Percentiles rank a stretch among this genome's conserved stretches.
These are phyloP conservation scores for Gymnocypris eckloni DNA, from an alignment of 2,797 vertebrate species.

Conservation along the genomic window DNA sequence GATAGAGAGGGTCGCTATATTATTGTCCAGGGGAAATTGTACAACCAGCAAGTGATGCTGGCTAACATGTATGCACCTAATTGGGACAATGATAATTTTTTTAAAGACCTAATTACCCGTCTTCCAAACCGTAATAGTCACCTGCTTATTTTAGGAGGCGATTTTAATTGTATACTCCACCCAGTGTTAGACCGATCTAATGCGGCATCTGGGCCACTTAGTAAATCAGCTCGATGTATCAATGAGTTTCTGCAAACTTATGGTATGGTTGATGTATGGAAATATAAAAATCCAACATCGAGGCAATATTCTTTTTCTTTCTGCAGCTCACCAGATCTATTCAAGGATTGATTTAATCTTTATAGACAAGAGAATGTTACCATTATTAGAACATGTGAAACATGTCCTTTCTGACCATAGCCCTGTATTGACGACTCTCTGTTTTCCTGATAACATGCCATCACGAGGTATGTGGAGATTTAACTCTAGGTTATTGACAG, in stretches of 20 bases:
- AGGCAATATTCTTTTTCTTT: background rate
- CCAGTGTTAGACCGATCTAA: too few relatives aligned
- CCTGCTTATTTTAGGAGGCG: too few relatives aligned
- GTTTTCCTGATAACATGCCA: background rate
- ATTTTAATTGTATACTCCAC: too few relatives aligned
- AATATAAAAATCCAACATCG: slow-evolving; percentile 22
- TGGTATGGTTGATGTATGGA: slow-evolving; percentile 38
- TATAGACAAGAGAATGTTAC: background rate
- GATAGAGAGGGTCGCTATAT: too few relatives aligned
- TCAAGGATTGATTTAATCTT: background rate
- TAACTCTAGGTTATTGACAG: background rate
- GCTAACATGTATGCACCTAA: too few relatives aligned
- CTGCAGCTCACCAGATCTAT: background rate
- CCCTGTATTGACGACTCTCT: background rate
- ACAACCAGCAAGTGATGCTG: too few relatives aligned
- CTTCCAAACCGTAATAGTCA: too few relatives aligned
- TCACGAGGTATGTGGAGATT: background rate
- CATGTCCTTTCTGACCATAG: slow-evolving; percentile 25
- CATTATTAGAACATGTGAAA: background rate
- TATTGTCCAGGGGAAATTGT: too few relatives aligned
- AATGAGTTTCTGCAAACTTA: slow-evolving; percentile 31
- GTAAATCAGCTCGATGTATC: slow-evolving; percentile 6
- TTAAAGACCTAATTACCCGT: too few relatives aligned
- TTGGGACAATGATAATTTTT: too few relatives aligned
- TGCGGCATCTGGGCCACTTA: background rate